phyloP scores from a whole-genome alignment of 2,888 invertebrate genomes.

The Hyppa rectilinea region DNA sequence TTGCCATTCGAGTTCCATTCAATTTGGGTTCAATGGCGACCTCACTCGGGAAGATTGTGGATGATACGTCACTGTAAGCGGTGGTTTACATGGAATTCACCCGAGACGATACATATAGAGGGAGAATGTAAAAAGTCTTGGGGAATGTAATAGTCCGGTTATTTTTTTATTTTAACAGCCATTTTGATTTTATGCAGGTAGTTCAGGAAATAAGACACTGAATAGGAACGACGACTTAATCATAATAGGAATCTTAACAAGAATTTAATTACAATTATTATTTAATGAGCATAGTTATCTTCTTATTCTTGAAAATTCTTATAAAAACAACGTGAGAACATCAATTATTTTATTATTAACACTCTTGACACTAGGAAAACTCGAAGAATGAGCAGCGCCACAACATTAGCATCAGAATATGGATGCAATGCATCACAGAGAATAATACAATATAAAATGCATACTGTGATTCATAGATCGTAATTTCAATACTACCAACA shows the following conservation, averaged over 20 bases:
- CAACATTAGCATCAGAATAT: conserved; percentile 47
- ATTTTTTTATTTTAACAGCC: background rate
- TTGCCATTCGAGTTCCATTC: conserved; percentile 50
- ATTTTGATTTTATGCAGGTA: too few species aligned
- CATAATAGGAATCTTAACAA: background rate
- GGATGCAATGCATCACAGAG: conserved; percentile 11
- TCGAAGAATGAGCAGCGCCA: conserved; percentile 40
- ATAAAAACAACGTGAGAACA: conserved; percentile 47
- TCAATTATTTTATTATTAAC: conserved; percentile 11
- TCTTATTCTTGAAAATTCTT: background rate
- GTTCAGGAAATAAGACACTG: background rate
- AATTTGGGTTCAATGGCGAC: conserved; percentile 52
- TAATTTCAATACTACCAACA: background rate
- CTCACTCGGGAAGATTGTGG: conserved; percentile 50
- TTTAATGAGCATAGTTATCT: background rate
- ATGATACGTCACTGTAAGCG: conserved; percentile 51
- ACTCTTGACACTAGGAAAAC: conserved; percentile 2
- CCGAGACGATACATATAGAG: background rate
- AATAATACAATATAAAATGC: conserved; percentile 9
- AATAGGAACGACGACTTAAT: background rate
- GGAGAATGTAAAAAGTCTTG: background rate
- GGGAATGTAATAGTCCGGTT: background rate
- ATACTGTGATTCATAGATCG: conserved; percentile 19
- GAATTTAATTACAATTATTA: background rate
- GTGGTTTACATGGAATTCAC: conserved; percentile 36